A percentile compares a stretch with the other conserved stretches of the same genome.
phyloP scores from a whole-genome alignment of 2,888 invertebrate genomes.

The Philhelius pedissequus region DNA sequence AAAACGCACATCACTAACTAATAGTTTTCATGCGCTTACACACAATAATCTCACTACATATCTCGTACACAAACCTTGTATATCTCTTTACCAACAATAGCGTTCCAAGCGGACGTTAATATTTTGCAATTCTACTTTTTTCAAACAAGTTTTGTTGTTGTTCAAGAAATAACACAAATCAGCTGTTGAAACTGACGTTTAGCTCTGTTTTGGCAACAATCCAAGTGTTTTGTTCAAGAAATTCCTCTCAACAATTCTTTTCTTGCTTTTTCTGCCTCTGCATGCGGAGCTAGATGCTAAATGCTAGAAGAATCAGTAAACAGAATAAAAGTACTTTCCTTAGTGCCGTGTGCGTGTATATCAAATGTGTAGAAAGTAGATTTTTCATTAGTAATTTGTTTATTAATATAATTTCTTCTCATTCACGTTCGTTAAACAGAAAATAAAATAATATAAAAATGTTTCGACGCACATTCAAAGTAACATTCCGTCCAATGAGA shows the following conservation, averaged over 20 bases:
- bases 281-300: not conserved
- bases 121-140: not conserved
- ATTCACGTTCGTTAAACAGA: not conserved
- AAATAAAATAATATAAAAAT: constrained; percentile 67
- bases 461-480: constrained; percentile 78
- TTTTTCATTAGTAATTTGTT: constrained; percentile 50
- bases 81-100: not conserved
- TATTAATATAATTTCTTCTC: constrained; percentile 40
- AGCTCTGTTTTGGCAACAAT: constrained; percentile 33
- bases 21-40: not conserved
- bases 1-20: not conserved
- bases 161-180: constrained; percentile 36
- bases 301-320: not conserved
- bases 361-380: constrained; percentile 20
- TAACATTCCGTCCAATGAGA: constrained; percentile 76
- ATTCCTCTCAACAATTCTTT: constrained; percentile 22
- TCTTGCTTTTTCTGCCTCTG: too few relatives aligned
- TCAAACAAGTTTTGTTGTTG: constrained; percentile 25
- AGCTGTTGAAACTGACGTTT: constrained; percentile 61
- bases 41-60: not conserved
- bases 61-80: not conserved
- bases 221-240: constrained; percentile 24
- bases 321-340: constrained; percentile 19
- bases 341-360: constrained; percentile 43
- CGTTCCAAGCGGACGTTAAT: not conserved